A percentile compares a stretch with the other conserved stretches of the same genome.
These are phyloP conservation scores for Solea senegalensis DNA, from an alignment of 2,113 vertebrate genomes.

Conservation along the genomic window DNA sequence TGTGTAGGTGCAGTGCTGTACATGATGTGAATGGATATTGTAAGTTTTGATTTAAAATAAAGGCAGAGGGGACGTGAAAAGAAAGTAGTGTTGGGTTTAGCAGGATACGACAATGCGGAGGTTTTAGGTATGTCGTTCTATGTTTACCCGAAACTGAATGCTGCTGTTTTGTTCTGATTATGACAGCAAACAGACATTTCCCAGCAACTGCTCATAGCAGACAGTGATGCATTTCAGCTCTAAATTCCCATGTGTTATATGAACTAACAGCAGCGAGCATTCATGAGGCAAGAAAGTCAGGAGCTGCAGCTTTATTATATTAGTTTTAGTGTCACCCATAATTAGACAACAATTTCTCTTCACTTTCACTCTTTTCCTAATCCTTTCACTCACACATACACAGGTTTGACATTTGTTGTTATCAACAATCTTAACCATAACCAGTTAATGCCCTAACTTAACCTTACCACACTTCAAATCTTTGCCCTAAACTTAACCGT, in stretches of 20 bases:
- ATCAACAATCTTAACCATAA: too few relatives aligned
- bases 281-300: neutral
- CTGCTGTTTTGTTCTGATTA: neutral
- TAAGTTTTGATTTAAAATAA: neutral
- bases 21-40: neutral
- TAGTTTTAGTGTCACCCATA: neutral
- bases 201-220: conserved; percentile 2
- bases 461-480: too few relatives aligned
- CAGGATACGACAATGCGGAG: too few relatives aligned
- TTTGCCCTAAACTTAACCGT: too few relatives aligned
- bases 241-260: neutral
- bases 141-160: neutral
- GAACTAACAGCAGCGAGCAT: neutral
- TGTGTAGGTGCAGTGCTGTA: neutral
- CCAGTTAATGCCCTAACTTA: too few relatives aligned
- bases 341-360: neutral
- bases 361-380: conserved; percentile 6
- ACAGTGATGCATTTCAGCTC: neutral
- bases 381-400: neutral
- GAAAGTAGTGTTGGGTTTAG: too few relatives aligned
- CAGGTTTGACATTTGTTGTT: neutral
- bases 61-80: too few relatives aligned
- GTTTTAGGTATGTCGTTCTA: too few relatives aligned
- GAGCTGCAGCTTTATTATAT: neutral
- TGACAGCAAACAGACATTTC: neutral